Evolutionary conservation across 1,140 invertebrate species (phyloP), one percentile per base, ranked within the genome.

Genomic region (Drosophila eugracilis): DNA sequence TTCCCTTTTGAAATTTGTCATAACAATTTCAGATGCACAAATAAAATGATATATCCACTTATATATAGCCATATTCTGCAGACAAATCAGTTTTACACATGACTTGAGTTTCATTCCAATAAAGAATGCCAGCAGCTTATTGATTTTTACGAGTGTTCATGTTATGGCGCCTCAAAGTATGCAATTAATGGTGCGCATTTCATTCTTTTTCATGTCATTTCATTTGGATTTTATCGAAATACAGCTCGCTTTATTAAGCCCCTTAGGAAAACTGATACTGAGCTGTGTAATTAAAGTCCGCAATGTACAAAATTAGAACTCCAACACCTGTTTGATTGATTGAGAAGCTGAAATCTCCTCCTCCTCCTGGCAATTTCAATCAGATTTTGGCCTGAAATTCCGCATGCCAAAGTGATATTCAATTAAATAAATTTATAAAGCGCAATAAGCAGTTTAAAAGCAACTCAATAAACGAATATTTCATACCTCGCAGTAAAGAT

Each of bases 51-150:
- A 45, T n/a, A n/a, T n/a, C n/a, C n/a, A 15, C 3, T 3, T n/a
- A 19, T 42, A 22, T 50, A 22, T 10, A 14, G 42, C 30, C 17
- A 50, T 22, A 47, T 32, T 26, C 15, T 26, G 32, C 41, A 73
- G 57, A 62, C 57, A 42, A 74, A 74, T 74, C 71, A 54, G 58
- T 49, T 74, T 74, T 49, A 24, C 71, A 37, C 69, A 49, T 74
- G 69, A 63, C 42, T 74, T 41, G 34, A 32, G 22, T 22, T 42
- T 9, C 24, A 60, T 34, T 41, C 5, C 30, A 28, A 32, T 30
- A 15, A 28, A 9, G 15, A 37, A 62, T 34, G 28, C 1, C 21
- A 21, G 21, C 15, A 41, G 39, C 48, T 49, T 74, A 75, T 74
- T 66, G 71, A 75, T 75, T 75, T 65, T 50, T 26, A 37, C 5